Percentiles rank a stretch among this genome's conserved stretches.
Conservation (phyloP, 2,113 vertebrate species). For the Diadophis punctatus region DNA sequence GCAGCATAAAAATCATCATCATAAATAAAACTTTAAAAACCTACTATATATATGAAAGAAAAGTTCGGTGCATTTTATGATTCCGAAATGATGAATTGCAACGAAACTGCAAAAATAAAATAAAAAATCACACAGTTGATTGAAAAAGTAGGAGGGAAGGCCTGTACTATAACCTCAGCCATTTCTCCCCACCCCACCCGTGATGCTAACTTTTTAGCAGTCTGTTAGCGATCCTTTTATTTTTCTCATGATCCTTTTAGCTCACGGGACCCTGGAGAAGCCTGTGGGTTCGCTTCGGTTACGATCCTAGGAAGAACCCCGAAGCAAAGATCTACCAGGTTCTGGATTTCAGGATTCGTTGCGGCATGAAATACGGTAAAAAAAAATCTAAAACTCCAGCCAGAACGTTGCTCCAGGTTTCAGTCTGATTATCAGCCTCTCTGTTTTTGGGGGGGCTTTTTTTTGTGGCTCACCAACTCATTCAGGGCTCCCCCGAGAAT, state of each 20-base stretch:
- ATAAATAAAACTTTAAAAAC: no score
- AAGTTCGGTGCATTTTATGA: no score
- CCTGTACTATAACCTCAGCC: neutral
- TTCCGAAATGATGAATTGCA: neutral
- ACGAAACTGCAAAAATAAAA: no score
- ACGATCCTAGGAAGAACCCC: constrained; percentile 83
- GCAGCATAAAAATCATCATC: no score
- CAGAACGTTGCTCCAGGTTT: constrained; percentile 21
- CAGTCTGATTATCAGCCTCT: neutral
- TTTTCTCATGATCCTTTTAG: constrained; percentile 56
- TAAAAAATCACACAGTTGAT: no score
- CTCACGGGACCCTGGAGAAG: constrained; percentile 97
- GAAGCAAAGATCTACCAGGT: constrained; percentile 93
- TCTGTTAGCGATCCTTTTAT: neutral
- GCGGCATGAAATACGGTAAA: constrained; percentile 85
- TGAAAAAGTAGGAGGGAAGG: no score
- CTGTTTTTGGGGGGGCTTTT: neutral
- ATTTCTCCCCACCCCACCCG: rapidly evolving
- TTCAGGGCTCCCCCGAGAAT: neutral
- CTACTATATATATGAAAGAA: no score
- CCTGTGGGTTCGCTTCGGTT: constrained; percentile 90
- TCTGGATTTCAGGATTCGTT: constrained; percentile 94
- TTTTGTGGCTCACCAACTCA: neutral
- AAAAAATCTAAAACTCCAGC: constrained; percentile 32
- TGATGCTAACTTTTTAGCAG: neutral